Percentiles rank a stretch among this genome's conserved stretches.
Conservation (phyloP, 2,113 vertebrate genomes). For the Anhinga rufa region DNA sequence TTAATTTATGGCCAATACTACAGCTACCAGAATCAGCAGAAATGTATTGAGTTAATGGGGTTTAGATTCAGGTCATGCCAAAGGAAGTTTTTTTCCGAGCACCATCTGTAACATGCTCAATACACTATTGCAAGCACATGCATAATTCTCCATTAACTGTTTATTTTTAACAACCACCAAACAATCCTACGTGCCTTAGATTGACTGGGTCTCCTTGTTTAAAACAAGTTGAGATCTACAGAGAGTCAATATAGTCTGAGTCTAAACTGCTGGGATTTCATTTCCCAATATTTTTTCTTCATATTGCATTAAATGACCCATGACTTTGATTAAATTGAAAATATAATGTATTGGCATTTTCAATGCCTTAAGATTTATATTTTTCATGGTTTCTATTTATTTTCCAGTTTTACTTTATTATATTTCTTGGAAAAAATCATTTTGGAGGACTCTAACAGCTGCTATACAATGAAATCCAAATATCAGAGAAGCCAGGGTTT, state of each 20-base stretch:
- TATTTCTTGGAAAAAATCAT: conserved; percentile 10
- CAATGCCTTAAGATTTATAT: background rate
- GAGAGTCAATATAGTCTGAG: background rate
- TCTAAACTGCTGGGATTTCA: background rate
- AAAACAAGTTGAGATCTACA: background rate
- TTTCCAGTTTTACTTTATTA: background rate
- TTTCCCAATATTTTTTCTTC: conserved; percentile 36
- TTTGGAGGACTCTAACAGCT: background rate
- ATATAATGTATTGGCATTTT: conserved; percentile 39
- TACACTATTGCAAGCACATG: background rate
- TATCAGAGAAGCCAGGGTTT: background rate
- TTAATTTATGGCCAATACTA: background rate
- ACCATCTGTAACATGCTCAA: too few species aligned
- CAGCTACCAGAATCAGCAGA: background rate
- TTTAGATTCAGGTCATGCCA: background rate
- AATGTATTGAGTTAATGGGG: background rate
- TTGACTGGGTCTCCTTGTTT: background rate
- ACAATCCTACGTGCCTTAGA: background rate
- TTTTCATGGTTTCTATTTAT: conserved; percentile 39
- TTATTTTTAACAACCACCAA: background rate
- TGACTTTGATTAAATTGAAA: conserved; percentile 59
- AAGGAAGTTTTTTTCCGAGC: background rate
- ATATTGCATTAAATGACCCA: conserved; percentile 44
- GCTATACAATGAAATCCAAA: background rate
- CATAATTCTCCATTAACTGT: background rate